phyloP scores from a whole-genome alignment of 2,113 vertebrate species.

The Nettapus auritus region DNA sequence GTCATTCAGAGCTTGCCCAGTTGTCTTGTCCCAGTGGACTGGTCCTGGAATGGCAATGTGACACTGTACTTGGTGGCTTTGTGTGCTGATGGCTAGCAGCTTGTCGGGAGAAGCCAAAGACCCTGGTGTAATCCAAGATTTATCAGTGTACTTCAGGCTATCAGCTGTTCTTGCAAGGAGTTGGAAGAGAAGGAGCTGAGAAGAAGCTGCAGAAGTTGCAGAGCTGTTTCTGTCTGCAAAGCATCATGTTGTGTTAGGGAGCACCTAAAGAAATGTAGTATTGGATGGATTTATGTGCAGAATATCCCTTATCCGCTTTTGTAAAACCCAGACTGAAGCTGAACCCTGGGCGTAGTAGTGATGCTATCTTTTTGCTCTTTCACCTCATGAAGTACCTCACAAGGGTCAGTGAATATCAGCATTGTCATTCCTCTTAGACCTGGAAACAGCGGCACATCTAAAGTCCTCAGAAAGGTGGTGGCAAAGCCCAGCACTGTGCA shows the following conservation, averaged over 20 bases:
- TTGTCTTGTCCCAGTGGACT: neutral
- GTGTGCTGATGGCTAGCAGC: neutral
- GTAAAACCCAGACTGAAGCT: neutral
- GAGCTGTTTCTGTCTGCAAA: neutral
- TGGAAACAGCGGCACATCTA: neutral
- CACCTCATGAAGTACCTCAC: neutral
- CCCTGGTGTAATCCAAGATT: neutral
- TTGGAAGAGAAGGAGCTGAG: neutral
- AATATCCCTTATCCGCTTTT: neutral
- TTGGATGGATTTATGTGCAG: neutral
- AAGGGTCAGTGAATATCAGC: neutral
- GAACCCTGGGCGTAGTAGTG: neutral
- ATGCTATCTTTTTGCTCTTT: neutral
- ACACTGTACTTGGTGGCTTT: neutral
- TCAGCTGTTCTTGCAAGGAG: neutral
- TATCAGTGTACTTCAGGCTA: neutral
- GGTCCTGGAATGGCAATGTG: neutral
- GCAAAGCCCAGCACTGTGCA: neutral
- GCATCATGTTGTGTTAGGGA: neutral
- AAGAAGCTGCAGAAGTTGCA: neutral
- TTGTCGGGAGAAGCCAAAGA: neutral
- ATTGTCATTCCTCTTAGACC: neutral
- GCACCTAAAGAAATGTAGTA: neutral
- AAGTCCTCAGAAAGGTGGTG: neutral
- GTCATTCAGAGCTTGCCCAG: neutral